These are phyloP conservation scores for Diarsia rubi DNA, from an alignment of 2,888 invertebrate species.

Conservation along the genomic window DNA sequence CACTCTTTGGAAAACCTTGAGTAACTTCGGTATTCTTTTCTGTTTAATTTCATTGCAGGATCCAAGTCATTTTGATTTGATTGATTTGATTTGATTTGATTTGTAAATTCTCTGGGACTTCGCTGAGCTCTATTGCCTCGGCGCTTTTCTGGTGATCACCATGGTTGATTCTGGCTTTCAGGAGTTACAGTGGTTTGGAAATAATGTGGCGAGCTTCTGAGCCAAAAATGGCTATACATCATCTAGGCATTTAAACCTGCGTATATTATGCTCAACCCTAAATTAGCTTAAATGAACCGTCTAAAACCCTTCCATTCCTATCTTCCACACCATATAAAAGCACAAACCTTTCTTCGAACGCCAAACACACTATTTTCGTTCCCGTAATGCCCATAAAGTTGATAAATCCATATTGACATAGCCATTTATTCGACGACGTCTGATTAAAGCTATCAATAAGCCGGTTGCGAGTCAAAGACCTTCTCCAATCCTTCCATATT, in stretches of 20 bases:
- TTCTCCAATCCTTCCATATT: slow-evolving; percentile 40
- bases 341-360: slow-evolving; percentile 14
- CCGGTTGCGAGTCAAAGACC: slow-evolving; percentile 53
- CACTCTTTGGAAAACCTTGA: background rate
- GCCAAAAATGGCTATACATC: background rate
- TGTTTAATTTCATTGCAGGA: too few relatives aligned
- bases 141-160: too few relatives aligned
- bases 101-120: too few relatives aligned
- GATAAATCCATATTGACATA: slow-evolving; percentile 58
- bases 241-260: background rate
- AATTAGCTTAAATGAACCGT: slow-evolving; percentile 1
- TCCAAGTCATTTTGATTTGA: too few relatives aligned
- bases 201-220: background rate
- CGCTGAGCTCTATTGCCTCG: too few relatives aligned
- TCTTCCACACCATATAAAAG: slow-evolving; percentile 30
- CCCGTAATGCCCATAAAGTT: slow-evolving; percentile 58
- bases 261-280: background rate
- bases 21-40: too few relatives aligned
- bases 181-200: too few relatives aligned
- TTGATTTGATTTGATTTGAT: too few relatives aligned
- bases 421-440: slow-evolving; percentile 53
- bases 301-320: background rate
- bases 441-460: slow-evolving; percentile 61
- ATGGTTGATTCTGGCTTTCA: too few relatives aligned
- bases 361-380: slow-evolving; percentile 52